phyloP scores from a whole-genome alignment of 2,888 invertebrate species.

The Rotaria macrura region DNA sequence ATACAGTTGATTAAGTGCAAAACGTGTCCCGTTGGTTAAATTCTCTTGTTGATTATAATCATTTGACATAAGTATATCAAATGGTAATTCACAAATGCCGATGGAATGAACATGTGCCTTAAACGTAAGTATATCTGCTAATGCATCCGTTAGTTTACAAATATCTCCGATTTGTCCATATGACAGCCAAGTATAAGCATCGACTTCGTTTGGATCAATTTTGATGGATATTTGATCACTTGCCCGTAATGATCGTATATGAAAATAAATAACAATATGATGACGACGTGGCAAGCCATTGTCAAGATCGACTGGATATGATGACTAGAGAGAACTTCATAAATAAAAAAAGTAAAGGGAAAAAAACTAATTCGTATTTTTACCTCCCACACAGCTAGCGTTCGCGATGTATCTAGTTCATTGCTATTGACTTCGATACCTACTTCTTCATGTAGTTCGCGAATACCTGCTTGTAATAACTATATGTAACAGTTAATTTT shows the following conservation, averaged over 20 bases:
- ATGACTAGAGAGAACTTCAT: slow-evolving; percentile 46
- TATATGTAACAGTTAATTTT: slow-evolving; percentile 36
- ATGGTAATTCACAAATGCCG: neutral
- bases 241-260: slow-evolving; percentile 41
- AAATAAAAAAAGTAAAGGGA: neutral
- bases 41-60: neutral
- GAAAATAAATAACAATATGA: slow-evolving; percentile 50
- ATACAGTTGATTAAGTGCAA: neutral
- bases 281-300: slow-evolving; percentile 49
- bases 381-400: slow-evolving; percentile 43
- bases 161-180: neutral
- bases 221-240: slow-evolving; percentile 38
- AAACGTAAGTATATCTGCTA: neutral
- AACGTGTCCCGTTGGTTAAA: neutral
- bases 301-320: slow-evolving; percentile 48
- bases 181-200: slow-evolving; percentile 45
- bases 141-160: neutral
- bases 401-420: slow-evolving; percentile 35
- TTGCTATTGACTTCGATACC: slow-evolving; percentile 42
- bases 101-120: neutral
- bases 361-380: neutral
- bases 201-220: slow-evolving; percentile 46
- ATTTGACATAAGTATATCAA: neutral
- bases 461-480: slow-evolving; percentile 45
- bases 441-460: slow-evolving; percentile 51